A percentile compares a stretch with the other conserved stretches of the same genome.
phyloP scores from a whole-genome alignment of 64 coral and sea anemone species.

The Stylophora pistillata region DNA sequence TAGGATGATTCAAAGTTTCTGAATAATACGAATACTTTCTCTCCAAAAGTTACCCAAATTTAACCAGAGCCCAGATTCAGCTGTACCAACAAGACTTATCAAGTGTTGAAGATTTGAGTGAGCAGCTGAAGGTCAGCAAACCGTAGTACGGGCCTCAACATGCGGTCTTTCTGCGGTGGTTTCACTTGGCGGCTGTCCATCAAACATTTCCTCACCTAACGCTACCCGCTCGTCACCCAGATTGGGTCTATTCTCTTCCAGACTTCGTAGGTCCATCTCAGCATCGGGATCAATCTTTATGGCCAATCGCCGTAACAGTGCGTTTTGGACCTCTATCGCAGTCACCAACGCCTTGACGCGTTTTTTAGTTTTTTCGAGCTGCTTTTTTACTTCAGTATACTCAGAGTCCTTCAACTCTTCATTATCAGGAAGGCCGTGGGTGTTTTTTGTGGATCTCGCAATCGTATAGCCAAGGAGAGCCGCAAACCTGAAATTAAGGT shows the following conservation, averaged over 20 bases:
- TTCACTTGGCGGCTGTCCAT: neutral
- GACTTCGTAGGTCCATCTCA: conserved; percentile 2
- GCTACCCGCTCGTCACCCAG: neutral
- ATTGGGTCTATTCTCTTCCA: neutral
- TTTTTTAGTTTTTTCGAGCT: conserved; percentile 61
- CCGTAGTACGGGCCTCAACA: neutral
- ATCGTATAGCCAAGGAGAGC: conserved; percentile 23
- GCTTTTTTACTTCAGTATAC: conserved; percentile 10
- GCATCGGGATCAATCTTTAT: conserved; percentile 40
- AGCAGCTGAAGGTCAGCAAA: neutral
- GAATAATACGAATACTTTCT: too few relatives aligned
- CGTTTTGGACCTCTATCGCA: conserved; percentile 34
- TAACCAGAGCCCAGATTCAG: too few relatives aligned
- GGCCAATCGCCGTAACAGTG: conserved; percentile 23
- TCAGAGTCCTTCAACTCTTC: neutral
- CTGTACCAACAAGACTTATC: too few relatives aligned
- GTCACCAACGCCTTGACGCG: conserved; percentile 40
- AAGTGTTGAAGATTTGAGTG: too few relatives aligned
- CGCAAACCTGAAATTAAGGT: neutral
- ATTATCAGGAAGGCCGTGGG: conserved; percentile 4
- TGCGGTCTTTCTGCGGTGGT: neutral
- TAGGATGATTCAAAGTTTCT: too few relatives aligned
- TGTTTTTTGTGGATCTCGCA: neutral
- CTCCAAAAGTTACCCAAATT: too few relatives aligned
- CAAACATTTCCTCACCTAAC: neutral